Conservation (phyloP, 2,113 vertebrate species). For the Polypterus bichir region DNA sequence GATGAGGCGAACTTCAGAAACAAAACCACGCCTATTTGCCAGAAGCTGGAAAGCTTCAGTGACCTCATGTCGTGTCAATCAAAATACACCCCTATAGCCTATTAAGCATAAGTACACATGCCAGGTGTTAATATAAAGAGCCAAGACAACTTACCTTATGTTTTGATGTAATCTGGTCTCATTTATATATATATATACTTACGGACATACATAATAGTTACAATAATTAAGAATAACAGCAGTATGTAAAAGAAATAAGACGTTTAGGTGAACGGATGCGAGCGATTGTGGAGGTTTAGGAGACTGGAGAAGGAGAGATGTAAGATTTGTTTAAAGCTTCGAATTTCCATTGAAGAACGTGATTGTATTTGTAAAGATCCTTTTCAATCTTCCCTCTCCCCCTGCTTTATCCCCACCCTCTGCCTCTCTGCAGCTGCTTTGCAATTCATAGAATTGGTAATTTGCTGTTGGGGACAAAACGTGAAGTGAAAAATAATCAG, state of each 20-base stretch:
- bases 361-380: constrained; percentile 80
- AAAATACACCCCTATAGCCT: too few relatives aligned
- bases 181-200: too few relatives aligned
- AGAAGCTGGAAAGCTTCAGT: too few relatives aligned
- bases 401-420: constrained; percentile 46
- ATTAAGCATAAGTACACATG: too few relatives aligned
- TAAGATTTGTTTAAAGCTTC: constrained; percentile 74
- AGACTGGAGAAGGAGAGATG: constrained; percentile 69
- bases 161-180: too few relatives aligned
- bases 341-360: constrained; percentile 78
- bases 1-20: constrained; percentile 13
- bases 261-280: constrained; percentile 25
- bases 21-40: background rate
- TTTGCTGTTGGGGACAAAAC: constrained; percentile 79
- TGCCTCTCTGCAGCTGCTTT: constrained; percentile 70
- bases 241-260: too few relatives aligned
- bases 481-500: constrained; percentile 82
- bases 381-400: constrained; percentile 63
- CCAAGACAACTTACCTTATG: too few relatives aligned
- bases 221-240: too few relatives aligned
- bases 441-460: constrained; percentile 85
- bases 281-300: constrained; percentile 65
- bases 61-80: too few relatives aligned
- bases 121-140: too few relatives aligned
- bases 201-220: too few relatives aligned